Percentiles rank a stretch among this genome's conserved stretches.
Conservation (phyloP, 2,113 vertebrate genomes). For the Alaudala cheleensis region DNA sequence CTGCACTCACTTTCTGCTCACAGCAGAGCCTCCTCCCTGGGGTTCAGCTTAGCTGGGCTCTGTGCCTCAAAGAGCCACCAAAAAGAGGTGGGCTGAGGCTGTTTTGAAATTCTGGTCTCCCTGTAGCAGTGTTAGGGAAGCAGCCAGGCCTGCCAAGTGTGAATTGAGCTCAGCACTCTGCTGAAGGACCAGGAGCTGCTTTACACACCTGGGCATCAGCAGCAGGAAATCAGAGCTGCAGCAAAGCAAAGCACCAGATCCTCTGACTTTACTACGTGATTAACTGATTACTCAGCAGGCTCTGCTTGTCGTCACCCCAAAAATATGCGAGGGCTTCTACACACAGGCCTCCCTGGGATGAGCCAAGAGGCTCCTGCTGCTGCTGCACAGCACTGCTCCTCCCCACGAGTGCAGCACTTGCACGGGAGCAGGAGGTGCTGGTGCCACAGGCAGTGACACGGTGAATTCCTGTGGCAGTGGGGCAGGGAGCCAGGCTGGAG, state of each 20-base stretch:
- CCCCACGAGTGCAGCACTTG: background rate
- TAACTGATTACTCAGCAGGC: background rate
- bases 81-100: background rate
- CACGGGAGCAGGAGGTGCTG: accelerated
- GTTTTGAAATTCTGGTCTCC: background rate
- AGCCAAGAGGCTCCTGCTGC: background rate
- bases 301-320: conserved; percentile 10
- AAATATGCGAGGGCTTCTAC: background rate
- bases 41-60: background rate
- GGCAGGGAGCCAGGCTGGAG: background rate
- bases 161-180: background rate
- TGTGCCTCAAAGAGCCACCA: background rate
- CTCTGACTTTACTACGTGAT: background rate
- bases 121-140: background rate
- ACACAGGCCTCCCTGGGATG: background rate
- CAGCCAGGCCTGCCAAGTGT: background rate
- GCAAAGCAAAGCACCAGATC: background rate
- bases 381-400: background rate
- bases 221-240: conserved; percentile 18
- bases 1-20: accelerated
- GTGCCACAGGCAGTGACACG: accelerated
- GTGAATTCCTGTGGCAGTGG: accelerated
- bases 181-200: conserved; percentile 2
- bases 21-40: background rate
- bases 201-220: conserved; percentile 8